Evolutionary conservation across 2,113 vertebrate species (phyloP), one percentile per base, ranked within the genome.

Genomic region (Salvelinus sp.): DNA sequence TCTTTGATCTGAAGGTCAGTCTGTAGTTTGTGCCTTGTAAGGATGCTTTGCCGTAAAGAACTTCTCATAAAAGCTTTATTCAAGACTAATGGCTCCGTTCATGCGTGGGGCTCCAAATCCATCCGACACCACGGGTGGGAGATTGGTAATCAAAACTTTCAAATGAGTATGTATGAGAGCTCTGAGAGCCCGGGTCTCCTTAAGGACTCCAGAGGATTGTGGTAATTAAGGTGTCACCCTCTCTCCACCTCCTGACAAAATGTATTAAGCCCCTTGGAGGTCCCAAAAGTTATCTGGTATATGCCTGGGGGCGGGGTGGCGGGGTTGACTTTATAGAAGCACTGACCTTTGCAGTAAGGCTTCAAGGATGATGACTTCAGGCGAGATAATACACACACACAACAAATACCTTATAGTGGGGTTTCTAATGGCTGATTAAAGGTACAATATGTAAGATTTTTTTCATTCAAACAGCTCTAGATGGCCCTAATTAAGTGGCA

Each of bases 11-110:
- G 65, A 87, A 87, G 83, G 83, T 83, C 76, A 82, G 57, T 77
- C 57, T 44, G 47, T 54, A 20, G 25, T 69, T 74, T 66, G 71
- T 62, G 20, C 10, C 13, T 14, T 78, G 2, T 27, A 74, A 70
- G 20, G 67, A 69, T 48, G 57, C 50, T 67, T 78, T 22, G 20
- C 57, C 76, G 74, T 69, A 69, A 87, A 86, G 76, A 75, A 38
- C 28, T 83, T 80, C 79, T 85, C 22, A 82, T 78, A 85, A 75
- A 80, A 79, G 68, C 68, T 76, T 64, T 72, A 72, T 82, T 86
- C 76, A 78, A 76, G 22, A 73, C 75, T 76, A 86, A 81, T 75
- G 72, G 76, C 72, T 66, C 66, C 57, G 72, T 79, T 78, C 71
- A 50, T 80, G 68, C 76, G 77, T 27, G 71, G 33, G 77, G 27